Evolutionary conservation across 2,113 vertebrate genomes (phyloP).

Genomic region (Sphyrna mokarran): DNA sequence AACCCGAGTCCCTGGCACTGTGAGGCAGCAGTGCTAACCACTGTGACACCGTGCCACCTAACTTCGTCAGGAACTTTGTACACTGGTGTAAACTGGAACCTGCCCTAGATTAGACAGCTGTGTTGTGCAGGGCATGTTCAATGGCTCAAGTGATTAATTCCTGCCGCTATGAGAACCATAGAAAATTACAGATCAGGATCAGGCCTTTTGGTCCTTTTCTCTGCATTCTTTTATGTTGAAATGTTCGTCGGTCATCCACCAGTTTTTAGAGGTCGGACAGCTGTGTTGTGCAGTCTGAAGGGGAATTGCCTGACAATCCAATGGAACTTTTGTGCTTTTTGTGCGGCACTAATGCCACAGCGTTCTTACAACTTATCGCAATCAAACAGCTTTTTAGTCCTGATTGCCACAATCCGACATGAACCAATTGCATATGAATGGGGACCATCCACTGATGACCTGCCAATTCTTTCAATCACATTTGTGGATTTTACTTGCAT

Average conservation of each 20-base stretch:
- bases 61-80: background rate
- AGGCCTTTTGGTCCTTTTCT: no score
- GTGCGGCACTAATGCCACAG: background rate
- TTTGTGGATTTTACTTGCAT: conserved; percentile 9
- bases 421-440: background rate
- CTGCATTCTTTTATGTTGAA: no score
- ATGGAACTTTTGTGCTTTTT: background rate
- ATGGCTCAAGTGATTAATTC: no score
- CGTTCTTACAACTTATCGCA: background rate
- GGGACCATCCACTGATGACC: background rate
- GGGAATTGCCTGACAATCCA: background rate
- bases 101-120: background rate
- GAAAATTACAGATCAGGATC: no score
- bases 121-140: no score
- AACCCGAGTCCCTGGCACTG: no score
- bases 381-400: background rate
- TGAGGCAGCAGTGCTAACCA: no score
- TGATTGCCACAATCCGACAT: background rate
- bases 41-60: no score
- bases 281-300: background rate
- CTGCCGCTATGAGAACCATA: no score
- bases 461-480: background rate
- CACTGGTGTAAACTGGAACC: background rate
- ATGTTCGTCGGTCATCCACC: no score
- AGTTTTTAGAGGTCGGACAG: no score